A percentile compares a stretch with the other conserved stretches of the same genome.
Evolutionary conservation across 2,888 invertebrate genomes (phyloP).

Genomic region (Glyphotaelius pellucidus): DNA sequence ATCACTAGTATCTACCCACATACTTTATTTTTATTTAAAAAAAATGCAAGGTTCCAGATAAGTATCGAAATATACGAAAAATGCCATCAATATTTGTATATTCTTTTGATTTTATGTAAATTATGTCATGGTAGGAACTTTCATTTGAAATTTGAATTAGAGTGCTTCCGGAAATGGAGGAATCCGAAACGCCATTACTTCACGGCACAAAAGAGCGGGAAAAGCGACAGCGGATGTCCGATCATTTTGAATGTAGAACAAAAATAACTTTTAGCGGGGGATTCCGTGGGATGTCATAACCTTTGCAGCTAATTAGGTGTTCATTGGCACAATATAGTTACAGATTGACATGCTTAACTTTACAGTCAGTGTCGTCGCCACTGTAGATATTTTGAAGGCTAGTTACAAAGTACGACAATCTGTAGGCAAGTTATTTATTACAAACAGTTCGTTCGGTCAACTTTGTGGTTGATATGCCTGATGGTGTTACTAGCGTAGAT

Average conservation of each 20-base stretch:
- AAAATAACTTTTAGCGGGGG: neutral
- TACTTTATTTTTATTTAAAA: too few species aligned
- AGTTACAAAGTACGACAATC: too few species aligned
- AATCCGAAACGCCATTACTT: slow-evolving; percentile 8
- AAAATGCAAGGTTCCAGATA: too few species aligned
- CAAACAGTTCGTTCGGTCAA: too few species aligned
- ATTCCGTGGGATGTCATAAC: neutral
- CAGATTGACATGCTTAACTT: neutral
- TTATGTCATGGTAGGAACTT: neutral
- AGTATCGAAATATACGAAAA: neutral
- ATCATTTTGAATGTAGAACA: slow-evolving; percentile 17
- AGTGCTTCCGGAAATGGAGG: slow-evolving; percentile 13
- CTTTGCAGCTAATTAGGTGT: neutral
- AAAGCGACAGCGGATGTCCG: slow-evolving; percentile 19
- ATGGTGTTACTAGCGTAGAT: too few species aligned
- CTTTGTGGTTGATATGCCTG: too few species aligned
- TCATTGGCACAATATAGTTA: neutral
- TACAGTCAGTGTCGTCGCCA: neutral
- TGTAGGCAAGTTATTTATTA: too few species aligned
- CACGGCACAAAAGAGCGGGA: slow-evolving; percentile 5
- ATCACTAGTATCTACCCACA: too few species aligned
- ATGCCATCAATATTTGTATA: neutral
- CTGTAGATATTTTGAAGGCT: too few species aligned
- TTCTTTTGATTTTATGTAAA: neutral
- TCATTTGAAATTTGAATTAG: neutral